Evolutionary conservation across 1,140 invertebrate genomes (phyloP).

Genomic region (Anoplophora glabripennis): DNA sequence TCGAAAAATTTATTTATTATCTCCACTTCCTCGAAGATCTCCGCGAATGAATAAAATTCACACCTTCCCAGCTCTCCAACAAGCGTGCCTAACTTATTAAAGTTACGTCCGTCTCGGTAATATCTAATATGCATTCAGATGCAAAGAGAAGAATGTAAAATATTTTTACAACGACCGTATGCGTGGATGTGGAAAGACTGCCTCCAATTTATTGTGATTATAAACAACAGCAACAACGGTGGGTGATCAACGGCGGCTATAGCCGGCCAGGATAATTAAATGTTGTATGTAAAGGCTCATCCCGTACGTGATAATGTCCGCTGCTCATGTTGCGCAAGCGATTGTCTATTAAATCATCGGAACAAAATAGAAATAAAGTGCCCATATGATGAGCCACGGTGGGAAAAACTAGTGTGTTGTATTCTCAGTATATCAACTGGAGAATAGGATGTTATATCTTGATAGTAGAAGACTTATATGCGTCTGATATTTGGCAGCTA

Average conservation of each 20-base stretch:
- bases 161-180: neutral
- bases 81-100: no score
- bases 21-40: no score
- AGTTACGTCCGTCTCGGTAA: no score
- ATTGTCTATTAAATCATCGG: constrained; percentile 44
- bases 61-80: no score
- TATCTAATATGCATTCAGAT: no score
- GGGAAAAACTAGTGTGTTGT: constrained; percentile 43
- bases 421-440: constrained; percentile 36
- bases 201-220: constrained; percentile 8
- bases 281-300: constrained; percentile 37
- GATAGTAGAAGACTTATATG: constrained; percentile 8
- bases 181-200: constrained; percentile 5
- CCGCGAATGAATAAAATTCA: no score
- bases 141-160: no score
- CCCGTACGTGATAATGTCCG: constrained; percentile 39
- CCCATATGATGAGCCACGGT: constrained; percentile 42
- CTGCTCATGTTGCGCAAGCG: constrained; percentile 38
- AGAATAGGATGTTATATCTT: constrained; percentile 24
- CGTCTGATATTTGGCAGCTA: no score
- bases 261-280: constrained; percentile 31
- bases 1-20: no score
- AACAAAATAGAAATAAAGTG: constrained; percentile 40
- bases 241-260: constrained; percentile 26
- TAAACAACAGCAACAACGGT: constrained; percentile 10